Base-by-base conservation (phyloP, 2,888 invertebrate species). In the Drosophila austrosaltans region DNA sequence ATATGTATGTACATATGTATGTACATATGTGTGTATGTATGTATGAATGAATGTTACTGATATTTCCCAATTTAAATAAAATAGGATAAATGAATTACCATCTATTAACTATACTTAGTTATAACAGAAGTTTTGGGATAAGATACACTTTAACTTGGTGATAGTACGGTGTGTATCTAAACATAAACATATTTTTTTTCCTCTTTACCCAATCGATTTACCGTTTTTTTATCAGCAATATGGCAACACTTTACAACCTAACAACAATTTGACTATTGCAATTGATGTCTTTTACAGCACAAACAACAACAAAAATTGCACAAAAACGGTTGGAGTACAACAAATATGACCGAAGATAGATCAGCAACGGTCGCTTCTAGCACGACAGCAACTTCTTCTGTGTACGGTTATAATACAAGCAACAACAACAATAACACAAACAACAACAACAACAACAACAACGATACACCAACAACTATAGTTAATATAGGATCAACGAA, bases 401-500 rank as follows among this genome's bases (percentile, higher is more conserved):
- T 16, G 39, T 53, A 25, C 44, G 28, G 56, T 39, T 61, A 56
- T 67, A 66, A 10, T 57, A 63, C 2, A 54, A 62, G n/a, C 68
- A 69, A n/a, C 63, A 44, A 44, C 70, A 63, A 56, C 53, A 53
- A 39, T 40, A 61, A 63, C 16, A 16, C 16, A 16, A 16, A n/a
- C 63, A 20, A 75, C 72, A 78, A 57, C 69, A 20, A 75, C 72
- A 78, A 57, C 69, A 30, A 53, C 66, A 75, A 58, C 70, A 75
- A 72, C 63, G 68, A 72, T 25, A 32, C 57, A 62, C 39, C 8
- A 60, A 60, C 54, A 53, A 62, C 22, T 42, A 66, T 20, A 54
- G 53, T 60, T 40, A 32, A 58, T 61, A 76, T 81, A 66, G 82
- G 81, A 73, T 81, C 77, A 56, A 83, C 89, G 72, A 81, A 83